Evolutionary conservation across 2,797 vertebrate genomes (phyloP).

Genomic region (Rhinoraja longicauda): DNA sequence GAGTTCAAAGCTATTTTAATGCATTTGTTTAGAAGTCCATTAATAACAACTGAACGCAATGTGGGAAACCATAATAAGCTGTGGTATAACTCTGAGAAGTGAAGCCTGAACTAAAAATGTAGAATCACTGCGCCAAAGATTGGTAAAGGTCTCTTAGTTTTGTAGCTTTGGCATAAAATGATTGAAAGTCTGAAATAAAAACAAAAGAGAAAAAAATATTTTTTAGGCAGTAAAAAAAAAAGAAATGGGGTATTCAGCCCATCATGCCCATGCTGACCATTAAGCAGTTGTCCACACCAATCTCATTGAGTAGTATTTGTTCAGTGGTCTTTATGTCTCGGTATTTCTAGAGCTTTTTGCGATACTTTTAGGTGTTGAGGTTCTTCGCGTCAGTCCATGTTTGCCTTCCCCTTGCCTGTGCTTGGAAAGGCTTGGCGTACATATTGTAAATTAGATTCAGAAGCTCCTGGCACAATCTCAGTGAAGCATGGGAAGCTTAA

Average conservation of each 20-base stretch:
- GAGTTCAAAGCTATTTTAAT: conserved; percentile 1
- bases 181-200: not conserved
- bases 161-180: no score
- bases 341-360: no score
- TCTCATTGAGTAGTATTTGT: no score
- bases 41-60: not conserved
- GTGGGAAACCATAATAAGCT: not conserved
- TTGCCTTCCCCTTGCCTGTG: not conserved
- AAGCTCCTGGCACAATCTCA: not conserved
- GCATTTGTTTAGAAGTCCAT: not conserved
- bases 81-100: not conserved
- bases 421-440: not conserved
- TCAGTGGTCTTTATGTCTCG: no score
- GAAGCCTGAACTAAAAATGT: not conserved
- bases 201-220: not conserved
- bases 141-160: not conserved
- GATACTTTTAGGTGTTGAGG: no score
- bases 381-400: not conserved
- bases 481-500: not conserved
- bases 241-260: no score
- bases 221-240: not conserved
- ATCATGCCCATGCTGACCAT: no score
- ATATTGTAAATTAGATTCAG: not conserved
- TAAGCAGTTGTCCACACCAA: no score
- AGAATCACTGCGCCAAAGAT: not conserved